Evolutionary conservation across 2,888 invertebrate genomes (phyloP), one percentile per base, ranked within the genome.

Genomic region (Rotaria sp.): DNA sequence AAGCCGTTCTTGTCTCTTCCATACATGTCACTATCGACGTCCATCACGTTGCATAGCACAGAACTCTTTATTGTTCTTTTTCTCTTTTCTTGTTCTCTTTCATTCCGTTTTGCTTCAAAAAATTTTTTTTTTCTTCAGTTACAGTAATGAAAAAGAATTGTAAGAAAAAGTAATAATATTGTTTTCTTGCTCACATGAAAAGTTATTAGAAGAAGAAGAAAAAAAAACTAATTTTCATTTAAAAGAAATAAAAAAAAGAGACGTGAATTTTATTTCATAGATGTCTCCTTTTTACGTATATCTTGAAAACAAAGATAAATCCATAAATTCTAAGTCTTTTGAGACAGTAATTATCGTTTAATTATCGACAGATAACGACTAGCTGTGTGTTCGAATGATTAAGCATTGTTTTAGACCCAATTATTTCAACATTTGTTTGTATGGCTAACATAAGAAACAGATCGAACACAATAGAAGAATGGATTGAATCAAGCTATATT

Each of bases 31-130:
- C 45, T 80, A 21, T 80, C 80, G 80, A 4, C 80, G 41, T 80
- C 80, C 80, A 80, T 80, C 45, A 45, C 45, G 80, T 80, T 45
- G 45, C 80, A 80, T 80, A 26, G 80, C 80, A 45, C 41, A 80
- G 45, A 45, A 45, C 80, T 80, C 80, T 80, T 21, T 67, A 67
- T 67, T 67, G 67, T 67, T 67, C 67, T 67, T 30, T 59, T 67
- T 67, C 67, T 67, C 35, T 67, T 67, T 67, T 35, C 18, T 67
- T 35, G 4, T 30, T 67, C 30, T 35, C 1, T 18, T 30, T 35
- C 21, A 35, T 30, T 67, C 21, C 18, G n/a, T 15, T 67, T 13
- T 18, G 2, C 35, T 35, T 35, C 1, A 0, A 67, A 38, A 67
- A 35, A 5, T 52, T 38, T 30, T 30, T 30, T 55, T 59, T 59